These are phyloP conservation scores for Antheraea pernyi DNA, from an alignment of 1,140 invertebrate genomes.

Conservation along the genomic window DNA sequence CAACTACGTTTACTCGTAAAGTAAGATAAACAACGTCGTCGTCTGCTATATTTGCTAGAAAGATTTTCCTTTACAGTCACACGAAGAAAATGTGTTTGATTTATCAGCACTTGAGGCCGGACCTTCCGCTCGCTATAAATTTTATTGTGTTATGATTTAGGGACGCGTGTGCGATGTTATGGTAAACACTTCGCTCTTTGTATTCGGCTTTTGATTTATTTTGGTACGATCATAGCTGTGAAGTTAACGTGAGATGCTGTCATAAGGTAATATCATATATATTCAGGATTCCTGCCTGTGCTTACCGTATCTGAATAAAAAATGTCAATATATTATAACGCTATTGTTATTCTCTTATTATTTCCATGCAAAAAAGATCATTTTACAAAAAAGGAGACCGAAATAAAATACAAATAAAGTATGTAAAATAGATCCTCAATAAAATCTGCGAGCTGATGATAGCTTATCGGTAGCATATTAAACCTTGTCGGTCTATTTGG, in stretches of 20 bases:
- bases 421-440: too few relatives aligned
- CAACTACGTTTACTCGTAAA: slow-evolving; percentile 27
- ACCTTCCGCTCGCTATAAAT: slow-evolving; percentile 76
- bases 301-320: too few relatives aligned
- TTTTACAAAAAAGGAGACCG: too few relatives aligned
- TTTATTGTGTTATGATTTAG: slow-evolving; percentile 78
- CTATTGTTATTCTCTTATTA: too few relatives aligned
- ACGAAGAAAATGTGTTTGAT: slow-evolving; percentile 75
- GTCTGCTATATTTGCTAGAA: slow-evolving; percentile 62
- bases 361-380: too few relatives aligned
- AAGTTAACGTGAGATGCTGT: slow-evolving; percentile 38
- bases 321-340: too few relatives aligned
- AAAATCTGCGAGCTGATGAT: too few relatives aligned
- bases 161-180: slow-evolving; percentile 71
- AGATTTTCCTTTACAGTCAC: slow-evolving; percentile 66
- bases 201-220: slow-evolving; percentile 60
- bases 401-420: too few relatives aligned
- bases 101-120: slow-evolving; percentile 76
- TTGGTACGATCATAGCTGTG: slow-evolving; percentile 5
- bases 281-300: background rate
- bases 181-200: slow-evolving; percentile 75
- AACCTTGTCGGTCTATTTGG: too few relatives aligned
- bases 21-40: slow-evolving; percentile 50
- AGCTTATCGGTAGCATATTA: too few relatives aligned
- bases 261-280: slow-evolving; percentile 10